Evolutionary conservation across 2,888 invertebrate genomes (phyloP), one percentile per base, ranked within the genome.

Genomic region (Aspidiotus destructor): DNA sequence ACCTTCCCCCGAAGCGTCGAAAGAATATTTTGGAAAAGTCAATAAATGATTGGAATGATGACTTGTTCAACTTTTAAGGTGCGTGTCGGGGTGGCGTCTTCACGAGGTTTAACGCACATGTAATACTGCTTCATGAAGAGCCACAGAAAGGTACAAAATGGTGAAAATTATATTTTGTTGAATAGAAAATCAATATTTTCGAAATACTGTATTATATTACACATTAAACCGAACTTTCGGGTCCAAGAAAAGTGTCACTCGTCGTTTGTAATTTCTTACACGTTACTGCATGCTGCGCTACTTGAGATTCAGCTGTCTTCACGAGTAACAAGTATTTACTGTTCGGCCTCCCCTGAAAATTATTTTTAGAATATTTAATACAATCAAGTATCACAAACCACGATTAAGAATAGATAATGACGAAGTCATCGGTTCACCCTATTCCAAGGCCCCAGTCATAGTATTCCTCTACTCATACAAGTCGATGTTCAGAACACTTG

Each of bases 1-100:
- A 77, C 95, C 96, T 0, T 87, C 86, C 77, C 92, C 92, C 0
- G 83, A 84, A 71, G 89, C 85, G 41, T 90, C 94, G 73, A 88
- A 91, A 76, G 85, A 91, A 76, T 97, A 95, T 79, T 97, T 96
- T 78, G 80, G 85, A 72, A 86, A 73, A 72, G 74, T 74, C 9
- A 74, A 74, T 70, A 71, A 72, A 55, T 72, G 60, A 72, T 54
- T 44, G 42, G n/a, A 10, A 7, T 57, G 13, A 52, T 48, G n/a
- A 63, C 17, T n/a, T 1, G 16, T 52, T 62, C 15, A 48, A 48
- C 6, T 2, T 1, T 48, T 6, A n/a, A 1, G 10, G 6, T 13
- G n/a, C n/a, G 48, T 48, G 6, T 6, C n/a, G 48, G 2, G 48
- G 48, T 48, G 11, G n/a, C 48, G 6, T n/a, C 6, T 48, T 6